Evolutionary conservation across 2,888 invertebrate species (phyloP).

Genomic region (Erpobdella octoculata): DNA sequence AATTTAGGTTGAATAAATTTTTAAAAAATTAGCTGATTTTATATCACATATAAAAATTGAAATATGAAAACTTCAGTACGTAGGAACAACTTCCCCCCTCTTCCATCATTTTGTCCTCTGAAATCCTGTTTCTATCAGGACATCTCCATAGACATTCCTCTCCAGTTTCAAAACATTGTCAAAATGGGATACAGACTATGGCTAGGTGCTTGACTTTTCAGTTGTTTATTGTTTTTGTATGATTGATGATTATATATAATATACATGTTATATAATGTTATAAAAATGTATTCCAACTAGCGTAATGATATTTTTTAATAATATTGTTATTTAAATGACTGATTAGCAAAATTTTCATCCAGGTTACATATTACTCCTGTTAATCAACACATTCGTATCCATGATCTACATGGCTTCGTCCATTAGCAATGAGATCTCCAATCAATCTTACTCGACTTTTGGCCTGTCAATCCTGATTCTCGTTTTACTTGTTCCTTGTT

Average conservation of each 20-base stretch:
- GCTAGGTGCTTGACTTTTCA: conserved; percentile 71
- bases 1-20: background rate
- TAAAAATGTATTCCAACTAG: conserved; percentile 59
- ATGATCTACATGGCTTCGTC: conserved; percentile 62
- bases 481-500: conserved; percentile 83
- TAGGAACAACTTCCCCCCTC: conserved; percentile 94
- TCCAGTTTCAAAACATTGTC: conserved; percentile 92
- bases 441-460: conserved; percentile 34
- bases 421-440: conserved; percentile 19
- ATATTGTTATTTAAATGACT: too few relatives aligned
- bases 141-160: conserved; percentile 93
- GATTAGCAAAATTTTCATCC: too few relatives aligned
- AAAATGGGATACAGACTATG: conserved; percentile 88
- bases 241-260: too few relatives aligned
- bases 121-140: conserved; percentile 99
- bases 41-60: background rate
- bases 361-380: conserved; percentile 81
- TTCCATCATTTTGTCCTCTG: conserved; percentile 73
- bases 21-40: background rate
- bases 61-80: conserved; percentile 54
- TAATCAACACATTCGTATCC: conserved; percentile 60
- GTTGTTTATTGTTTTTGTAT: too few relatives aligned
- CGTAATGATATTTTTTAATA: conserved; percentile 56
- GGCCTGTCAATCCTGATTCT: conserved; percentile 35
- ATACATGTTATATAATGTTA: too few relatives aligned